Base-by-base conservation (phyloP, 2,888 invertebrate genomes). In the Stenodema calcarata region DNA sequence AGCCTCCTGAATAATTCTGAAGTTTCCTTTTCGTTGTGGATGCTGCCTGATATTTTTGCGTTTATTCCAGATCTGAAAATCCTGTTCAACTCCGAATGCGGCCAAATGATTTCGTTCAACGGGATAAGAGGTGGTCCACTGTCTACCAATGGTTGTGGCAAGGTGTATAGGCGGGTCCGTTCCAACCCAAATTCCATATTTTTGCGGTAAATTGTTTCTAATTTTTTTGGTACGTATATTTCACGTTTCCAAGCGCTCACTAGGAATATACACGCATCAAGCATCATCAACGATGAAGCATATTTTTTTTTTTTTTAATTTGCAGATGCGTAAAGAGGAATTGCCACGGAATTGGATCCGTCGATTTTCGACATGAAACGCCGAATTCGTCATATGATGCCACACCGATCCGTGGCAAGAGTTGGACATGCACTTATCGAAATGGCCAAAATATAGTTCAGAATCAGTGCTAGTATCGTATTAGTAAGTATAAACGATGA, bases 131-230 rank as follows among this genome's bases (percentile, higher is more conserved):
- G 80, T 11, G 80, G 80, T 11, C 4, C 35, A 0, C 28, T 80
- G 30, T 80, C 30, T 23, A 80, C 80, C 16, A 54, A 80, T 50
- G 80, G 80, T 28, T 80, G 80, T 28, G 54, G 80, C 9, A 80
- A 80, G 18, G 35, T 80, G 23, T 80, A 80, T 50, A 11, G 80
- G 44, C 16, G 50, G 27, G 80, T 80, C 12, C 44, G 80, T 2
- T 18, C 50, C 3, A 50, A 50, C 80, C 54, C 12, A 4, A 47
- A n/a, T 23, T 44, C 50, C 12, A 50, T 80, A 50, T 80, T 47
- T 50, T 18, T 80, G 27, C 47, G 80, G 80, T 80, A 42, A 4
- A 27, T 27, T 18, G 14, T 47, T 54, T n/a, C 1, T 6, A n/a
- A 54, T 11, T 9, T 42, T 42, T 42, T 6, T 9, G 42, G 7